Percentiles rank a stretch among this genome's conserved stretches.
Evolutionary conservation across 2,113 vertebrate genomes (phyloP).

Genomic region (Prochilodus magdalenae): DNA sequence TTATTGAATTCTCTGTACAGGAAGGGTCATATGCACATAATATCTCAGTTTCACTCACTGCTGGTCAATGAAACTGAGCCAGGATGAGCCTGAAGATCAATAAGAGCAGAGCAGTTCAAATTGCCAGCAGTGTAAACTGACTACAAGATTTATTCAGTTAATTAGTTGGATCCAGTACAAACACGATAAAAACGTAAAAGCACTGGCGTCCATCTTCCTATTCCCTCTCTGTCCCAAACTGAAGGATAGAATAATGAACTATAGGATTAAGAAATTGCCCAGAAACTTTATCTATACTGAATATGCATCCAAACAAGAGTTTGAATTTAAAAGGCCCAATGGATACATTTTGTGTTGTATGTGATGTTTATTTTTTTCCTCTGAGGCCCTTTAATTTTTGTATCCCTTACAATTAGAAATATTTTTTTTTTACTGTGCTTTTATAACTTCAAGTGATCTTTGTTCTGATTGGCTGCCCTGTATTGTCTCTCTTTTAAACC

Average conservation of each 20-base stretch:
- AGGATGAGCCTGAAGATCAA: conserved; percentile 64
- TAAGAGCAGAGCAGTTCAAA: conserved; percentile 62
- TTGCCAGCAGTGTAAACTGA: conserved; percentile 67
- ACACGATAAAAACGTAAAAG: conserved; percentile 64
- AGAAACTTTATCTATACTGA: too few relatives aligned
- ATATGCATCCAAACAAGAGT: too few relatives aligned
- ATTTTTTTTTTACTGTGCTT: too few relatives aligned
- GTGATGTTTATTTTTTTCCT: too few relatives aligned
- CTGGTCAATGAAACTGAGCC: conserved; percentile 65
- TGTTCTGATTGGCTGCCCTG: too few relatives aligned
- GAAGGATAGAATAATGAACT: conserved; percentile 15
- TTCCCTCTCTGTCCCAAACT: background rate
- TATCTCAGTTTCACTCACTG: conserved; percentile 59
- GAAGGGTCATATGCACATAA: conserved; percentile 52
- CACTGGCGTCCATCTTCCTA: conserved; percentile 10
- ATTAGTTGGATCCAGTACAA: conserved; percentile 66
- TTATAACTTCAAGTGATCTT: too few relatives aligned
- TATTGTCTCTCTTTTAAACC: too few relatives aligned
- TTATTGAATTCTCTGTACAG: conserved; percentile 38
- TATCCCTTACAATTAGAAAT: too few relatives aligned
- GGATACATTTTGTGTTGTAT: too few relatives aligned
- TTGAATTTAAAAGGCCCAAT: too few relatives aligned
- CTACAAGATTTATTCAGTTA: conserved; percentile 73
- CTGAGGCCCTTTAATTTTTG: too few relatives aligned
- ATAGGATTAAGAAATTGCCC: too few relatives aligned